Evolutionary conservation across 2,888 invertebrate genomes (phyloP).

Genomic region (Ecdyonurus torrentis): DNA sequence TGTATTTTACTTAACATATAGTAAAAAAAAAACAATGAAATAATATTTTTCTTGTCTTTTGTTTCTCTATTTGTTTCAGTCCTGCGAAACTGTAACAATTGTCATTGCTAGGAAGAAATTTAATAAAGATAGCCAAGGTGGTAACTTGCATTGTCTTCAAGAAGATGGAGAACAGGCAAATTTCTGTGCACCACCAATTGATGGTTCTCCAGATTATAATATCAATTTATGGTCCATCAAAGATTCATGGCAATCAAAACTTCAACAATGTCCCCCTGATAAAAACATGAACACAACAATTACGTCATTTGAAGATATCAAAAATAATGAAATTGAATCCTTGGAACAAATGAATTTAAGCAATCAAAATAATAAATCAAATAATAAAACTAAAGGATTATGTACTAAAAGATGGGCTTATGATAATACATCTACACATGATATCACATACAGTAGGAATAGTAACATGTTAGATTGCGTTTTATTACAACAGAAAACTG

Average conservation of each 20-base stretch:
- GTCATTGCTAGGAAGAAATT: slow-evolving; percentile 14
- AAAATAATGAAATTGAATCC: slow-evolving; percentile 11
- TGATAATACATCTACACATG: neutral
- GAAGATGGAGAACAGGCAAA: no score
- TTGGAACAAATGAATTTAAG: slow-evolving; percentile 4
- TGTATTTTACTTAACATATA: no score
- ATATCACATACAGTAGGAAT: slow-evolving; percentile 10
- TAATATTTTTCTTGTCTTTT: no score
- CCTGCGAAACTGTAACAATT: slow-evolving; percentile 14
- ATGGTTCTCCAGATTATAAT: neutral
- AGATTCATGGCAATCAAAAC: neutral
- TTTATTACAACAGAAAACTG: slow-evolving; percentile 17
- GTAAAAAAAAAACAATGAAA: no score
- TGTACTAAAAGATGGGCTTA: neutral
- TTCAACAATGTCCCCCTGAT: slow-evolving; percentile 5
- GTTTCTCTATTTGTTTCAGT: no score
- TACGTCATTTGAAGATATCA: slow-evolving; percentile 3
- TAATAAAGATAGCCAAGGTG: slow-evolving; percentile 5
- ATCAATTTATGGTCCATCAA: neutral
- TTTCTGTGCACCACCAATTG: no score
- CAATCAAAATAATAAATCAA: neutral
- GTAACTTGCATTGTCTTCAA: no score
- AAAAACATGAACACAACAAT: slow-evolving; percentile 9
- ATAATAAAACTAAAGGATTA: slow-evolving; percentile 3
- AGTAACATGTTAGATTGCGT: slow-evolving; percentile 9